Evolutionary conservation across 1,140 invertebrate genomes (phyloP), one percentile per base, ranked within the genome.

Genomic region (Bombus difficillimus): DNA sequence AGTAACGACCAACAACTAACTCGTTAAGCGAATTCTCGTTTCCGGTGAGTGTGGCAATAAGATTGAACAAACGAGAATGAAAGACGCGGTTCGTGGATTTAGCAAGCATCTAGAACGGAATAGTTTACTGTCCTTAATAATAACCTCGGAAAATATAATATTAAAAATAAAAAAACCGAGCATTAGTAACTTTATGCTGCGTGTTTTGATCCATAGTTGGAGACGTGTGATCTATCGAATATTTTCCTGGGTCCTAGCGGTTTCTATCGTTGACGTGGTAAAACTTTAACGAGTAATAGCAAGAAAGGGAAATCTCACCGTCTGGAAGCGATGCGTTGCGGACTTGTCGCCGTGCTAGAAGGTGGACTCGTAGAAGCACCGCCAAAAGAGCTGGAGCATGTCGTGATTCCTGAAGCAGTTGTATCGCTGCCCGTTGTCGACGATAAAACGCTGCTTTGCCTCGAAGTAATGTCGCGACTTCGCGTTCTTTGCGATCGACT

Each of bases 311-410:
- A 10, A 28, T 81, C 88, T 86, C 10, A 92, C 91, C 91, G 85
- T 74, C 91, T 91, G 69, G 85, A 64, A 73, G 80, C 71, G 73
- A 71, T 69, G 22, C 89, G 90, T 71, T 90, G 93, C 37, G 92
- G 92, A 64, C 89, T 93, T 39, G 83, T 88, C 12, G 88, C 79
- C 32, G 92, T 91, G 79, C 91, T 93, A 74, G 91, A 92, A 25
- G 92, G 88, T 88, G 69, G 87, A 66, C 84, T 89, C 12, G 76
- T 89, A 59, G 89, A 85, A 72, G 37, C 71, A 62, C 77, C 88
- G 74, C 66, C 83, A 59, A 89, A 90, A 32, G 90, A 91, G 22
- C 89, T 92, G n/a, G 92, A 92, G 18, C 88, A 91, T 9, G 89
- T 91, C 13, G 93, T 92, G 41, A 87, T 91, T 47, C 86, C 88